A percentile compares a stretch with the other conserved stretches of the same genome.
Conservation (phyloP, 2,888 invertebrate species). For the Allacma fusca region DNA sequence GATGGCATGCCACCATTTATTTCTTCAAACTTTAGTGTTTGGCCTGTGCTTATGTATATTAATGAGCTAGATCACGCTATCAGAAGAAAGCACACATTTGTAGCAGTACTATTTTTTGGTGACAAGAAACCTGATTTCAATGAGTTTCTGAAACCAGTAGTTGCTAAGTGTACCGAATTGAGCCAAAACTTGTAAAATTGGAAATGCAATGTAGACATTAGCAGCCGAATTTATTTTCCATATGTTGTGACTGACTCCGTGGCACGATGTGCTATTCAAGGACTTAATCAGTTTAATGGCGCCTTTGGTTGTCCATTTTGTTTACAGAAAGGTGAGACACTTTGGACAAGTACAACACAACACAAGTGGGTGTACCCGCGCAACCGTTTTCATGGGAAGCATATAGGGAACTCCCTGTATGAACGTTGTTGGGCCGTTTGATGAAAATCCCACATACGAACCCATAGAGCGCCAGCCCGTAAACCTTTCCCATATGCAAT, state of each 20-base stretch:
- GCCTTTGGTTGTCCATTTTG: conserved; percentile 50
- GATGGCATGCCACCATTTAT: conserved; percentile 51
- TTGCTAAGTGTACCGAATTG: conserved; percentile 7
- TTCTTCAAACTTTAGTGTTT: conserved; percentile 43
- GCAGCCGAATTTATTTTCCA: not conserved
- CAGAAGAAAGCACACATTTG: conserved; percentile 18
- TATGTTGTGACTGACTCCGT: conserved; percentile 41
- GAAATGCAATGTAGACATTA: not conserved
- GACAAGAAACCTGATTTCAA: conserved; percentile 41
- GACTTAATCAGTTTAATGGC: conserved; percentile 50
- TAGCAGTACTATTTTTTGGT: conserved; percentile 45
- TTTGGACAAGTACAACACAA: not conserved
- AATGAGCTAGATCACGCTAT: conserved; percentile 38
- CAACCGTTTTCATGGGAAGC: no score
- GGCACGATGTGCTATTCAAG: conserved; percentile 47
- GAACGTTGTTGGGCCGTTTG: no score
- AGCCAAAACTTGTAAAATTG: not conserved
- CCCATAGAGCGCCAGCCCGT: no score
- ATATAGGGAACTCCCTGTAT: no score
- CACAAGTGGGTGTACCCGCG: conserved; percentile 16
- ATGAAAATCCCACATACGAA: no score
- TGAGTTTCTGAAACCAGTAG: conserved; percentile 26
- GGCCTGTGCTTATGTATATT: conserved; percentile 46
- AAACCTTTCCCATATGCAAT: no score
- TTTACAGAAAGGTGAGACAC: conserved; percentile 34